Conservation (phyloP, 2,113 vertebrate species). For the Hypomesus transpacificus region DNA sequence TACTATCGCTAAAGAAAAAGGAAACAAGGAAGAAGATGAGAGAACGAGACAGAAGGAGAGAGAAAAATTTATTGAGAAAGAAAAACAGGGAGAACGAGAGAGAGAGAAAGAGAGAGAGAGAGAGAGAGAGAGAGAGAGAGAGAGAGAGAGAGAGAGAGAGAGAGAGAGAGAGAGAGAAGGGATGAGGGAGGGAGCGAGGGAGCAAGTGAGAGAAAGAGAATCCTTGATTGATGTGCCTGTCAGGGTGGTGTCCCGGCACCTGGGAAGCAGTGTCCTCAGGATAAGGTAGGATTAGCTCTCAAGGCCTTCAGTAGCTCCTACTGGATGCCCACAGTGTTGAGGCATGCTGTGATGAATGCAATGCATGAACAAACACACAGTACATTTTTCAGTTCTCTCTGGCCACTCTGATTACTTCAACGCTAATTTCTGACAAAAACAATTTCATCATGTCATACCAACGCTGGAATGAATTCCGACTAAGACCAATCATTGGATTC, state of each 20-base stretch:
- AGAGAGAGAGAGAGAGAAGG: conserved; percentile 4
- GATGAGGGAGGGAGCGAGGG: neutral
- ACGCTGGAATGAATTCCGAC: neutral
- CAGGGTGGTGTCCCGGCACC: conserved; percentile 4
- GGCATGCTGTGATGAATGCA: conserved; percentile 22
- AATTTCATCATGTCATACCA: neutral
- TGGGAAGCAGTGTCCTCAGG: conserved; percentile 19
- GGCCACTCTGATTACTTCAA: neutral
- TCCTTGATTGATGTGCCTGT: conserved; percentile 31
- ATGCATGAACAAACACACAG: conserved; percentile 15
- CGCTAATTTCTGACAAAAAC: no score
- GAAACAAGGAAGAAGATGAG: no score
- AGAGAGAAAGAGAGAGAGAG: neutral
- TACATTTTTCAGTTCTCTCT: neutral
- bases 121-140: neutral
- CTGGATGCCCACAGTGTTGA: conserved; percentile 1
- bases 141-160: neutral
- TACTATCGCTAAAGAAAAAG: no score
- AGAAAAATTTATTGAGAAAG: neutral
- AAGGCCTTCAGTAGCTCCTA: conserved; percentile 25
- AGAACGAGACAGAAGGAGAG: neutral
- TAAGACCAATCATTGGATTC: neutral
- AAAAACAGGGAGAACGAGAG: neutral
- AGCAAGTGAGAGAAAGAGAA: conserved; percentile 10
- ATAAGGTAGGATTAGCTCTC: conserved; percentile 31